phyloP scores from a whole-genome alignment of 2,888 invertebrate genomes.

The Erebia epiphron region DNA sequence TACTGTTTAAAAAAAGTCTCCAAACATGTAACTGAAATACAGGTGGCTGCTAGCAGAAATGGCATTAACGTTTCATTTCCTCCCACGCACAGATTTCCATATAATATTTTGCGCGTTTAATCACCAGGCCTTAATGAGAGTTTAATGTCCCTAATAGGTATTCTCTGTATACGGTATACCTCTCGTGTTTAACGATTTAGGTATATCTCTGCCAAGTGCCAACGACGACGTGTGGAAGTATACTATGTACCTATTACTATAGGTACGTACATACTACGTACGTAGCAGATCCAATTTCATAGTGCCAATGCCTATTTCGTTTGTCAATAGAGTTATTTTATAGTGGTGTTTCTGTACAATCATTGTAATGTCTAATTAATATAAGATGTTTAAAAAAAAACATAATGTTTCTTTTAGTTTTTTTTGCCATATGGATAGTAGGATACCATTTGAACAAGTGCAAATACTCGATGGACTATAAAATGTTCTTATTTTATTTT shows the following conservation, averaged over 20 bases:
- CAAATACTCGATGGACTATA: too few species aligned
- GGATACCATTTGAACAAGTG: too few species aligned
- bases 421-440: too few species aligned
- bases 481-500: too few species aligned
- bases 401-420: too few species aligned
- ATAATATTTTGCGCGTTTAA: conserved; percentile 12
- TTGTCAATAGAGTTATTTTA: too few species aligned
- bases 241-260: neutral
- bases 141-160: conserved; percentile 17
- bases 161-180: neutral
- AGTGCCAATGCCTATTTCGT: neutral
- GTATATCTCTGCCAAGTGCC: conserved; percentile 14
- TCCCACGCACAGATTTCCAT: neutral
- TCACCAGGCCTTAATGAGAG: conserved; percentile 24
- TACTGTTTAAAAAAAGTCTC: neutral
- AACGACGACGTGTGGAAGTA: conserved; percentile 20
- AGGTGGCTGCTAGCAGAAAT: neutral
- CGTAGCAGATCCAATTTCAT: neutral
- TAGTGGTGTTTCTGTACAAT: too few species aligned
- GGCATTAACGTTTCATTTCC: neutral
- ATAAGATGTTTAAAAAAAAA: too few species aligned
- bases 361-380: too few species aligned
- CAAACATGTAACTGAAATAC: neutral
- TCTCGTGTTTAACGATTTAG: neutral
- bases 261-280: too few species aligned